Conservation (phyloP, 1,140 invertebrate species). For the Antheraea pernyi region DNA sequence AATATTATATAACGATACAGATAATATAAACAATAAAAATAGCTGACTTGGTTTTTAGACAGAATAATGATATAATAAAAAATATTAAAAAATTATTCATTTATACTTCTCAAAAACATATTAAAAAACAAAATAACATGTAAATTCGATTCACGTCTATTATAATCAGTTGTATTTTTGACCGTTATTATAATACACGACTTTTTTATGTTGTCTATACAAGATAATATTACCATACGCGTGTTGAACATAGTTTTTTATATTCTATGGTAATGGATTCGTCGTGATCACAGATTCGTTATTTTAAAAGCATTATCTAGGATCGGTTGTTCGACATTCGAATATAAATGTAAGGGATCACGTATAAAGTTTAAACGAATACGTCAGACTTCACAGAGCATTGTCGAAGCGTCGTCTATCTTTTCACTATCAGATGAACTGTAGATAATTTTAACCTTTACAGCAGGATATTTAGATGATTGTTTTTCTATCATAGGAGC, state of each 20-base stretch:
- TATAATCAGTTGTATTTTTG: not conserved
- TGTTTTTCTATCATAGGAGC: no score
- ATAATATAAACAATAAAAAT: no score
- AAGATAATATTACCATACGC: not conserved
- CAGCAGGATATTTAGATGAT: no score
- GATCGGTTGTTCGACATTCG: constrained; percentile 50
- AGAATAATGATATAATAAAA: not conserved
- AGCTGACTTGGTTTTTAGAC: no score
- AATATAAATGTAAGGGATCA: constrained; percentile 63
- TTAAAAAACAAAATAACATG: not conserved
- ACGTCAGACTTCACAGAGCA: no score
- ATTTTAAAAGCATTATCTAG: constrained; percentile 70
- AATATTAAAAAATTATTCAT: not conserved
- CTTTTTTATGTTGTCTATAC: no score
- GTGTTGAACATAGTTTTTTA: not conserved
- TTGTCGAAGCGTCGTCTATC: no score
- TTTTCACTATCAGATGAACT: no score
- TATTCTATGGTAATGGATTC: constrained; percentile 50
- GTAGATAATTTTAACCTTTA: no score
- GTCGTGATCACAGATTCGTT: constrained; percentile 44
- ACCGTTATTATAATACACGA: not conserved
- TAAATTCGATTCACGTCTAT: not conserved
- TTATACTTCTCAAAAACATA: not conserved
- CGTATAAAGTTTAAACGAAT: not conserved
- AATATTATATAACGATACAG: no score